These are phyloP conservation scores for Mallotus villosus DNA, from an alignment of 2,797 vertebrate genomes.

Conservation along the genomic window DNA sequence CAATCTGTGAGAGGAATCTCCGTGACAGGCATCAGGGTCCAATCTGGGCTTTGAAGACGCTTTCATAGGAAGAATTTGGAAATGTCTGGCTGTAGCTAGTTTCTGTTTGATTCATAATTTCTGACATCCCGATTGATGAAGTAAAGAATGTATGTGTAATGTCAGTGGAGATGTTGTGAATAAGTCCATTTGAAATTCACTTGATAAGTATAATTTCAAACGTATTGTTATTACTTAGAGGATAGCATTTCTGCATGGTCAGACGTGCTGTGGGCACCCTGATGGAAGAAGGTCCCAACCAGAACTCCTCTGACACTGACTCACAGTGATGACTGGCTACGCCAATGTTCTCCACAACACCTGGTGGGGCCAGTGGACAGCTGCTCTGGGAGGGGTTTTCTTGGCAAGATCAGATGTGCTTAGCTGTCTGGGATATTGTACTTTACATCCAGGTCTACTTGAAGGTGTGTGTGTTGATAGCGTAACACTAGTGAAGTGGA, in stretches of 20 bases:
- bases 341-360: constrained; percentile 52
- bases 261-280: constrained; percentile 3
- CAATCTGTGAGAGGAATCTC: not conserved
- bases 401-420: constrained; percentile 44
- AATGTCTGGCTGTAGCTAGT: not conserved
- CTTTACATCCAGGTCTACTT: constrained; percentile 31
- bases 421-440: constrained; percentile 24
- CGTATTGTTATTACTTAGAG: not conserved
- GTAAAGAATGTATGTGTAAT: not conserved
- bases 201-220: too few relatives aligned
- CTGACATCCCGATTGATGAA: not conserved
- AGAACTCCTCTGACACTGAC: constrained; percentile 40
- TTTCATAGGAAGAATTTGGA: not conserved
- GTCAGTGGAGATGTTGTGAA: not conserved
- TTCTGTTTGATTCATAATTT: not conserved
- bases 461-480: constrained; percentile 33
- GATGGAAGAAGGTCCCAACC: constrained; percentile 3
- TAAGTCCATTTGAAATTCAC: not conserved
- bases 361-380: constrained; percentile 59
- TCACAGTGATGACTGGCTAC: constrained; percentile 45
- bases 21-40: too few relatives aligned
- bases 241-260: too few relatives aligned
- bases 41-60: not conserved
- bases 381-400: constrained; percentile 46
- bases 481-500: not conserved